Conservation (phyloP, 2,113 vertebrate genomes). For the Gymnocephalus cernua region DNA sequence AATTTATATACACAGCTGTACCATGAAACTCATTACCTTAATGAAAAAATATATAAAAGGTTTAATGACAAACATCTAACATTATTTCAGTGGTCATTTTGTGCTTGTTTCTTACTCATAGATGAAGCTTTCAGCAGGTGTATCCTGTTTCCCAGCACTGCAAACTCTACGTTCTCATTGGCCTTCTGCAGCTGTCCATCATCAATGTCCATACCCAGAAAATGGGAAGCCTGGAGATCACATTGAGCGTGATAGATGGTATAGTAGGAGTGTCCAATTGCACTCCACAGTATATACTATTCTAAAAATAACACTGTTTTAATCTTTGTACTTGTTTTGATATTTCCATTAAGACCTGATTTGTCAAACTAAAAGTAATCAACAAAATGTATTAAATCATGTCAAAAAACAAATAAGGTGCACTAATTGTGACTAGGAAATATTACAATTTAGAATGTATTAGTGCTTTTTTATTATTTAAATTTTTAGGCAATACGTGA, state of each 20-base stretch:
- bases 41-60: neutral
- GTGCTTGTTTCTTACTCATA: conserved; percentile 78
- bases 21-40: neutral
- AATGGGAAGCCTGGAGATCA: conserved; percentile 83
- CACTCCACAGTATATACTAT: neutral
- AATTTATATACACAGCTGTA: neutral
- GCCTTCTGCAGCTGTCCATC: conserved; percentile 88
- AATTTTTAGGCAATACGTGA: too few relatives aligned
- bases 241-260: neutral
- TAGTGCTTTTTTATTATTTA: too few relatives aligned
- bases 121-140: conserved; percentile 89
- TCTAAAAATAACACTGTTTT: neutral
- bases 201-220: conserved; percentile 89
- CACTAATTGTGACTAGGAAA: neutral
- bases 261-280: neutral
- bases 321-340: neutral
- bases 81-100: neutral
- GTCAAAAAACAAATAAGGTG: neutral
- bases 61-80: neutral
- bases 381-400: neutral
- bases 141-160: conserved; percentile 82
- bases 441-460: too few relatives aligned
- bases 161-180: conserved; percentile 84
- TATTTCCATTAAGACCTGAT: neutral
- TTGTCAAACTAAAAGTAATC: neutral